These are phyloP conservation scores for Atta cephalotes DNA, from an alignment of 1,140 invertebrate genomes.

Conservation along the genomic window DNA sequence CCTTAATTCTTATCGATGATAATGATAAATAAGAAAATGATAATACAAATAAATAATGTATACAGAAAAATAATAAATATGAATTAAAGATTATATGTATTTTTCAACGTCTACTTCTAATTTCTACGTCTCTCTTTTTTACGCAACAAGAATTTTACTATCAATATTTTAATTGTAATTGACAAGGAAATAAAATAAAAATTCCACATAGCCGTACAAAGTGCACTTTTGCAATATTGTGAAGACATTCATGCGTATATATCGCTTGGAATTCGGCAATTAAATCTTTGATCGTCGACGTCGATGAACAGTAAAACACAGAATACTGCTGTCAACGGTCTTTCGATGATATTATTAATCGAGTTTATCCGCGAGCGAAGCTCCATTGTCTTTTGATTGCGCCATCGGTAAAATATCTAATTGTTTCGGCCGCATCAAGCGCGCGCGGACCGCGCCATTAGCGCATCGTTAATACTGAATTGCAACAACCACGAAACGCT, in stretches of 20 bases:
- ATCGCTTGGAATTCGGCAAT: background rate
- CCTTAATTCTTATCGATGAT: background rate
- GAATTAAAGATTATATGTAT: background rate
- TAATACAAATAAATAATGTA: background rate
- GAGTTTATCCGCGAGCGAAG: constrained; percentile 42
- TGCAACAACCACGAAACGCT: constrained; percentile 52
- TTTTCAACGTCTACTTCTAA: background rate
- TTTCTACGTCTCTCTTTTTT: background rate
- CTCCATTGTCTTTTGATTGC: constrained; percentile 54
- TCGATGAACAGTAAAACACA: constrained; percentile 18
- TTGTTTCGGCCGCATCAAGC: constrained; percentile 42
- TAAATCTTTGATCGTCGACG: constrained; percentile 5
- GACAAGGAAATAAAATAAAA: background rate
- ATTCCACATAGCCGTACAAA: background rate
- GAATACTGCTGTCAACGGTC: constrained; percentile 24
- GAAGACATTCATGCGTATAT: background rate
- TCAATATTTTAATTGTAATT: background rate
- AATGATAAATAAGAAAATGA: background rate
- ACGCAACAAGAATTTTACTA: background rate
- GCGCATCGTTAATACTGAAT: constrained; percentile 61
- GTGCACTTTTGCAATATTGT: background rate
- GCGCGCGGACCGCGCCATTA: constrained; percentile 44
- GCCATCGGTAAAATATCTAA: constrained; percentile 59
- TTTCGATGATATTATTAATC: constrained; percentile 55
- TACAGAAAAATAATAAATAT: background rate